Conservation (phyloP, 2,888 invertebrate genomes). For the Dinocampus coccinellae region DNA sequence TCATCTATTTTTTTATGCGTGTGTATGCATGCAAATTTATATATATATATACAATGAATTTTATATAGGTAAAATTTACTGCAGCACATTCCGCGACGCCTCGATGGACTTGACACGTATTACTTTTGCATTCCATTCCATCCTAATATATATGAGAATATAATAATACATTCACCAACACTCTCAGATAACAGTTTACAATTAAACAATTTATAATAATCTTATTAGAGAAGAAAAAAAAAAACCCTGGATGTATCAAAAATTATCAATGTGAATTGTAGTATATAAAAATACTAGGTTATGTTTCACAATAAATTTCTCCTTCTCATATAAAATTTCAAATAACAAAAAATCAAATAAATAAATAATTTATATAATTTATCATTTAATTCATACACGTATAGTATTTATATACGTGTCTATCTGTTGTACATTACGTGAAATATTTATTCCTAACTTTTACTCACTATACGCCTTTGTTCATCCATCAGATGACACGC, state of each 20-base stretch:
- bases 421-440: background rate
- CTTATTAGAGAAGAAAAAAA: no score
- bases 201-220: no score
- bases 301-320: no score
- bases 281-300: no score
- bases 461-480: background rate
- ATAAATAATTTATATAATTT: no score
- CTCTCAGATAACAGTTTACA: background rate
- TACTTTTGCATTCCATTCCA: constrained; percentile 59
- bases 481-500: constrained; percentile 14
- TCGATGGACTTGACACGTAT: constrained; percentile 65
- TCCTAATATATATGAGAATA: constrained; percentile 25
- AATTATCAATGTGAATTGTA: no score
- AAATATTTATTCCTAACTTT: background rate
- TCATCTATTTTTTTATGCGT: constrained; percentile 4
- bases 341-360: no score
- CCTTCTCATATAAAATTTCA: no score
- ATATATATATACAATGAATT: background rate
- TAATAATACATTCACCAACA: background rate
- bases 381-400: background rate
- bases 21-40: no score
- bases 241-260: no score
- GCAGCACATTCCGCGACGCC: constrained; percentile 59
- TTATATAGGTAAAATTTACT: constrained; percentile 14
- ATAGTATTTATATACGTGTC: background rate